Evolutionary conservation across 2,113 vertebrate genomes (phyloP).

Genomic region (Vombatus ursinus): DNA sequence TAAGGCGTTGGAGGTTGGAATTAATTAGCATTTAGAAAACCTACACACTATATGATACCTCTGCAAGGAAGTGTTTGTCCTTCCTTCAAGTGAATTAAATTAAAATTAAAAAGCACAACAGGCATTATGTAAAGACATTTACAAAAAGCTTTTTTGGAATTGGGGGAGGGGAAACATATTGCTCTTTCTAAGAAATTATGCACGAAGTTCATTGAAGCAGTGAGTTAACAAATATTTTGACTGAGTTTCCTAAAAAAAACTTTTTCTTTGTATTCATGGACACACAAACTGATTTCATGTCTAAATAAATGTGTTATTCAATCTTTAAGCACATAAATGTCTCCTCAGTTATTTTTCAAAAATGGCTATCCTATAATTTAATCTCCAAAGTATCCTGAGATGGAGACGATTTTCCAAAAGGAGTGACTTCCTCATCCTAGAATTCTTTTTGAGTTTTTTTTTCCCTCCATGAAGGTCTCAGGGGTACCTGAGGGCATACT

Average conservation of each 20-base stretch:
- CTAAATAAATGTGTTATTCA: conserved; percentile 24
- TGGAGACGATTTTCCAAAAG: conserved; percentile 32
- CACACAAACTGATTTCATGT: conserved; percentile 28
- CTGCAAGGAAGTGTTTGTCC: conserved; percentile 76
- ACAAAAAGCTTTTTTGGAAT: conserved; percentile 41
- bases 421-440: conserved; percentile 13
- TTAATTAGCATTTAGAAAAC: conserved; percentile 86
- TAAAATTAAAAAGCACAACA: conserved; percentile 76
- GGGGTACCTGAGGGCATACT: neutral
- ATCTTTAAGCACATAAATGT: conserved; percentile 14
- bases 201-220: conserved; percentile 46
- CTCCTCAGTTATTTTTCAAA: conserved; percentile 49
- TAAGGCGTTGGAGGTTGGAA: conserved; percentile 81
- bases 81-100: conserved; percentile 79
- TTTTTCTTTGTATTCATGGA: conserved; percentile 8
- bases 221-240: neutral
- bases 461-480: conserved; percentile 35
- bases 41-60: conserved; percentile 70
- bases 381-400: conserved; percentile 39
- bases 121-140: conserved; percentile 62
- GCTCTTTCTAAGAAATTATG: conserved; percentile 61
- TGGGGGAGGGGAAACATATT: conserved; percentile 16
- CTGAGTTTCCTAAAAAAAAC: conserved; percentile 31
- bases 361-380: conserved; percentile 55
- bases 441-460: conserved; percentile 9